phyloP scores from a whole-genome alignment of 2,113 vertebrate species.

The Mellivora capensis region DNA sequence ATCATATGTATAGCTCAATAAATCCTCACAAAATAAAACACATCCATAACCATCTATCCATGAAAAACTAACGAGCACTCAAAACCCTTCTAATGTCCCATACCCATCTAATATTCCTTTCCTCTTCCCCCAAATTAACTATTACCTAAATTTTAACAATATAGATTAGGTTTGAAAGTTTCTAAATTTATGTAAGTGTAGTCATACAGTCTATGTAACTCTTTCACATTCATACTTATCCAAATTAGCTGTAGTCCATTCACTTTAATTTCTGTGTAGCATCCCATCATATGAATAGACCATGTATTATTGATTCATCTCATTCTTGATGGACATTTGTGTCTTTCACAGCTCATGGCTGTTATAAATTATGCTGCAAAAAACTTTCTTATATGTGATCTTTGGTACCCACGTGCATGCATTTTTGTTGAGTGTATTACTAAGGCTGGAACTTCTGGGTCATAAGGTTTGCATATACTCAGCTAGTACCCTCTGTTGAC shows the following conservation, averaged over 20 bases:
- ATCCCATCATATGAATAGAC: not conserved
- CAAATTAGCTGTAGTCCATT: not conserved
- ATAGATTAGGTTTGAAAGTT: not conserved
- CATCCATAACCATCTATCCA: not conserved
- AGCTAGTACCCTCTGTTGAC: not conserved
- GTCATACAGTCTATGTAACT: not conserved
- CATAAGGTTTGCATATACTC: not conserved
- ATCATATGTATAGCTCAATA: not conserved
- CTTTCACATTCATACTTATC: not conserved
- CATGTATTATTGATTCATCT: not conserved
- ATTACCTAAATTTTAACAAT: not conserved
- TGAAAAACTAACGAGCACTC: not conserved
- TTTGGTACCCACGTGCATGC: not conserved
- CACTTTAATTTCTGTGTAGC: not conserved
- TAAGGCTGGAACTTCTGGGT: not conserved
- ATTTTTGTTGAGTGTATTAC: not conserved
- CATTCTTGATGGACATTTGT: not conserved
- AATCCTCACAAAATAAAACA: conserved; percentile 9
- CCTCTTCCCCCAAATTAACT: not conserved
- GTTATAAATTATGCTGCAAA: not conserved
- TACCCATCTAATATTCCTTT: not conserved
- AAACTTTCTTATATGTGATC: not conserved
- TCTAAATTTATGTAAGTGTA: not conserved
- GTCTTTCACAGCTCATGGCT: not conserved
- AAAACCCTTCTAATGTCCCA: not conserved